A percentile compares a stretch with the other conserved stretches of the same genome.
phyloP scores from a whole-genome alignment of 1,140 invertebrate species.

The Zaprionus camerounensis region DNA sequence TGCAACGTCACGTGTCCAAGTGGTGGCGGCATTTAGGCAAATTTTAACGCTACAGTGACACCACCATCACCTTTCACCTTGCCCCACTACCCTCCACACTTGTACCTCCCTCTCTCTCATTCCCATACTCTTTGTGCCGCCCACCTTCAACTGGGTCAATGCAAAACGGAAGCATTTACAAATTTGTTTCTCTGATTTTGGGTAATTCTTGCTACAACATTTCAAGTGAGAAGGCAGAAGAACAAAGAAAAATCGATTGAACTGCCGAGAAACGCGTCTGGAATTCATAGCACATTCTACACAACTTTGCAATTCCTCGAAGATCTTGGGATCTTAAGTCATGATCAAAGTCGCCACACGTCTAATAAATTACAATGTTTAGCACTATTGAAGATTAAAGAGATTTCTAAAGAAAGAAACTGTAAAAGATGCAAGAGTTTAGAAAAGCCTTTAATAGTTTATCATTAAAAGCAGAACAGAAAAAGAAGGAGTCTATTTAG shows the following conservation, averaged over 20 bases:
- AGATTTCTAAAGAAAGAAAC: not conserved
- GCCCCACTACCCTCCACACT: not conserved
- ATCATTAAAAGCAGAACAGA: not conserved
- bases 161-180: conserved; percentile 66
- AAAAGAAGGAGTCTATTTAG: too few relatives aligned
- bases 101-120: too few relatives aligned
- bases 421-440: not conserved
- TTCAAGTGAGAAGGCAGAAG: not conserved
- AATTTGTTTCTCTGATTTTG: conserved; percentile 46
- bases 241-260: not conserved
- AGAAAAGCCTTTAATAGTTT: not conserved
- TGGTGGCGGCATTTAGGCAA: conserved; percentile 38
- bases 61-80: not conserved
- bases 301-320: not conserved
- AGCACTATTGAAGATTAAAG: not conserved
- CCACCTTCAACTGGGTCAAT: conserved; percentile 63
- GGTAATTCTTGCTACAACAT: conserved; percentile 18
- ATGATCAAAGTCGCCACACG: not conserved
- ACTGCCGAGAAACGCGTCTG: not conserved
- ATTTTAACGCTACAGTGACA: conserved; percentile 7
- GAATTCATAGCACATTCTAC: not conserved
- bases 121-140: too few relatives aligned
- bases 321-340: not conserved
- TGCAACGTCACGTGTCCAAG: conserved; percentile 52
- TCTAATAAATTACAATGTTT: not conserved